These are phyloP conservation scores for Parnassius smintheus DNA, from an alignment of 2,888 invertebrate genomes.

Conservation along the genomic window DNA sequence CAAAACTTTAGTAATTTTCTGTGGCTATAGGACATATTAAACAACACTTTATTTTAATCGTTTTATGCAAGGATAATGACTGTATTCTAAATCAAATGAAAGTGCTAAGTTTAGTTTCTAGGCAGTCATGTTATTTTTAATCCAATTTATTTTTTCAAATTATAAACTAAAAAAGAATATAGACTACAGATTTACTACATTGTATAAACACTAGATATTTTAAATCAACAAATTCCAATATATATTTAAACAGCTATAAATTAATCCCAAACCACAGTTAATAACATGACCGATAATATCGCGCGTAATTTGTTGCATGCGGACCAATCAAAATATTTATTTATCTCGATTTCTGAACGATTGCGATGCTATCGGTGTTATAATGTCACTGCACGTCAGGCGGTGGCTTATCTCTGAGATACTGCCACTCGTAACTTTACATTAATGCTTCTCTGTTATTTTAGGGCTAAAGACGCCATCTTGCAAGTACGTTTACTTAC, in stretches of 20 bases:
- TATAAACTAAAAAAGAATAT: too few species aligned
- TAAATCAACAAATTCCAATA: background rate
- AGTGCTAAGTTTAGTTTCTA: background rate
- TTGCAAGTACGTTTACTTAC: background rate
- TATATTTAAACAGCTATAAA: slow-evolving; percentile 5
- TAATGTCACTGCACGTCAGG: slow-evolving; percentile 55
- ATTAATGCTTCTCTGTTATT: slow-evolving; percentile 31
- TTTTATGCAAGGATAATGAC: slow-evolving; percentile 12
- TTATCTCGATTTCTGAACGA: slow-evolving; percentile 48
- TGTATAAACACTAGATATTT: background rate
- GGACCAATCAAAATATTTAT: slow-evolving; percentile 70
- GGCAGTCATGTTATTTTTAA: too few species aligned
- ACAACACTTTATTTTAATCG: slow-evolving; percentile 12
- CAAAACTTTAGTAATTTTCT: slow-evolving; percentile 55
- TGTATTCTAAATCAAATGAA: slow-evolving; percentile 16
- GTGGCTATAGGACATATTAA: slow-evolving; percentile 40
- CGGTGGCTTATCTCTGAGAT: slow-evolving; percentile 55
- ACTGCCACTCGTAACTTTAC: slow-evolving; percentile 32
- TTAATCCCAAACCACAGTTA: slow-evolving; percentile 28
- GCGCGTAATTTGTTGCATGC: slow-evolving; percentile 60
- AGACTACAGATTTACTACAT: too few species aligned
- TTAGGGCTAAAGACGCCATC: slow-evolving; percentile 17
- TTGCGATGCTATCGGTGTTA: slow-evolving; percentile 59
- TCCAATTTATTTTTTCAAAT: too few species aligned
- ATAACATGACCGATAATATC: slow-evolving; percentile 51